Percentiles rank a stretch among this genome's conserved stretches.
These are phyloP conservation scores for Hymenopus coronatus DNA, from an alignment of 2,888 invertebrate genomes.

Conservation along the genomic window DNA sequence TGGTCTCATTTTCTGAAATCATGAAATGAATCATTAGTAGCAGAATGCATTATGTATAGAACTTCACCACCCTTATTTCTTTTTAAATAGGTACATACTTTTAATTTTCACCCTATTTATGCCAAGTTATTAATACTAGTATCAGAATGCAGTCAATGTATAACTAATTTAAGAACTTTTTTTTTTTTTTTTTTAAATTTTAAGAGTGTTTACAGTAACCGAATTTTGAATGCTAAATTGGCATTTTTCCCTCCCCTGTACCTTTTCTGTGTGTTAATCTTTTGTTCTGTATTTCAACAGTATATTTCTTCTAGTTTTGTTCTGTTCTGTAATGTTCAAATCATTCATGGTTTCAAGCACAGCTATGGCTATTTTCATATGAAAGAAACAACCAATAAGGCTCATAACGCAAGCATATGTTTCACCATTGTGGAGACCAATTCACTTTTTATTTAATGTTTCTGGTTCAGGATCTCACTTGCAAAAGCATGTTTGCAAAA, in stretches of 20 bases:
- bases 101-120: not conserved
- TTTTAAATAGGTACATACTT: not conserved
- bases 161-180: not conserved
- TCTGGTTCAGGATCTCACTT: constrained; percentile 47
- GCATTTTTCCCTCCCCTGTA: no score
- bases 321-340: not conserved
- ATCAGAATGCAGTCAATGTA: not conserved
- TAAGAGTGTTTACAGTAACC: no score
- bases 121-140: not conserved
- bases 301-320: not conserved
- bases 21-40: not conserved
- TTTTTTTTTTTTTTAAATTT: no score
- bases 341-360: not conserved
- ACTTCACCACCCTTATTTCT: not conserved
- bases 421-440: not conserved
- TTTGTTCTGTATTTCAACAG: no score
- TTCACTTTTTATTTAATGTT: not conserved
- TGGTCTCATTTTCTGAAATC: not conserved
- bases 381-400: not conserved
- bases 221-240: no score
- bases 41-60: not conserved
- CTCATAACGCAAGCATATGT: not conserved
- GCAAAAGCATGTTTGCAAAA: constrained; percentile 88
- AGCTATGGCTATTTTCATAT: not conserved
- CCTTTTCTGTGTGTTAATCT: not conserved